These are phyloP conservation scores for Eriosoma lanigerum DNA, from an alignment of 1,140 invertebrate genomes.

Conservation along the genomic window DNA sequence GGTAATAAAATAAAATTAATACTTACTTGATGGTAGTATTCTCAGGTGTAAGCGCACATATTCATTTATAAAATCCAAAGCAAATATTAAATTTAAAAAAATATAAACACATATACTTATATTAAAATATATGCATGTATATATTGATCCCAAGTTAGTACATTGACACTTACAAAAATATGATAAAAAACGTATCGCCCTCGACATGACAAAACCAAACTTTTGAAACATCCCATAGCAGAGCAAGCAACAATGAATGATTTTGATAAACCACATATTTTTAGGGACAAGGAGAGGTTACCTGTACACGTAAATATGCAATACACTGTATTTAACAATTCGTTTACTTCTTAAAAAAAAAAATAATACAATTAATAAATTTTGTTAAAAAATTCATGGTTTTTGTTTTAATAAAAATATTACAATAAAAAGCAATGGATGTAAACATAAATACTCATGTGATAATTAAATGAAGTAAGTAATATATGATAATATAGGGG, in stretches of 20 bases:
- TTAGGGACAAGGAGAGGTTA: not conserved
- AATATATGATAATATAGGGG: slow-evolving; percentile 45
- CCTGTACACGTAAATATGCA: not conserved
- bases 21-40: slow-evolving; percentile 37
- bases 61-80: slow-evolving; percentile 32
- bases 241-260: slow-evolving; percentile 49
- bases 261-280: slow-evolving; percentile 30
- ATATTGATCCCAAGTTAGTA: slow-evolving; percentile 48
- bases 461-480: slow-evolving; percentile 49
- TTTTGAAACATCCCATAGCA: slow-evolving; percentile 42
- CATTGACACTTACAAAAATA: slow-evolving; percentile 51
- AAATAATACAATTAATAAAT: slow-evolving; percentile 34
- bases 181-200: slow-evolving; percentile 42
- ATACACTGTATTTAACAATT: not conserved
- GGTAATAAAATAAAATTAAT: slow-evolving; percentile 24
- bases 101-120: not conserved
- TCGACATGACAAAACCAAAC: slow-evolving; percentile 43
- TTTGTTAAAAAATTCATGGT: slow-evolving; percentile 19
- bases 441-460: slow-evolving; percentile 51
- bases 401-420: slow-evolving; percentile 50
- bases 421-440: slow-evolving; percentile 50
- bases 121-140: not conserved
- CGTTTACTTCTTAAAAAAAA: not conserved
- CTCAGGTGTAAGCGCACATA: slow-evolving; percentile 43
- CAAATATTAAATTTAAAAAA: slow-evolving; percentile 31